These are phyloP conservation scores for Merluccius polli DNA, from an alignment of 2,797 vertebrate species.

Conservation along the genomic window DNA sequence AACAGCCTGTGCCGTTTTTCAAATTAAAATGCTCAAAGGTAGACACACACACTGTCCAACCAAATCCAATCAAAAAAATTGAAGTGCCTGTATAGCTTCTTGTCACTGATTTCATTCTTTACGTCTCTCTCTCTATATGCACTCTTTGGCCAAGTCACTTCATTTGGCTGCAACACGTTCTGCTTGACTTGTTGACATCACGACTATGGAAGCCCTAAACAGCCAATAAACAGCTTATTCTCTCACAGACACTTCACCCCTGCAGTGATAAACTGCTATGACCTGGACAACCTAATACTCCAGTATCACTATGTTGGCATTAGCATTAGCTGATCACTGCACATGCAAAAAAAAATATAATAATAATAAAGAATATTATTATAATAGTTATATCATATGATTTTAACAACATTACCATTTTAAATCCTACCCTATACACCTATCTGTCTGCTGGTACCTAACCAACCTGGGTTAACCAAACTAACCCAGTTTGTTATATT, in stretches of 20 bases:
- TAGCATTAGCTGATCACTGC: neutral
- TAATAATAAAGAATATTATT: neutral
- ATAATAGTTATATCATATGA: neutral
- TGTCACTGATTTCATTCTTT: too few species aligned
- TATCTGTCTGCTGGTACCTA: too few species aligned
- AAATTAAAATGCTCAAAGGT: neutral
- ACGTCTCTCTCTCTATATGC: too few species aligned
- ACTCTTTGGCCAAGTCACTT: neutral
- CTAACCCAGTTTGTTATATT: too few species aligned
- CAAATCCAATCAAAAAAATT: too few species aligned
- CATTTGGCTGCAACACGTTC: neutral
- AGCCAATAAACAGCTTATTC: neutral
- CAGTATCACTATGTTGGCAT: neutral
- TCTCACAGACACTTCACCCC: neutral
- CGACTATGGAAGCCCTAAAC: neutral
- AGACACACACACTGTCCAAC: neutral
- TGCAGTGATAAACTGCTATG: neutral
- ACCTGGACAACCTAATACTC: neutral
- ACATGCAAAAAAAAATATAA: neutral
- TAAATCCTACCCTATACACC: neutral
- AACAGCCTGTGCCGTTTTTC: neutral
- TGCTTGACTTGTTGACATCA: too few species aligned
- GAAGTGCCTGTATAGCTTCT: too few species aligned
- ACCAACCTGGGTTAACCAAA: too few species aligned
- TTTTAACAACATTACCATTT: neutral